phyloP scores from a whole-genome alignment of 2,797 vertebrate genomes.

The Nannoperca obscura region DNA sequence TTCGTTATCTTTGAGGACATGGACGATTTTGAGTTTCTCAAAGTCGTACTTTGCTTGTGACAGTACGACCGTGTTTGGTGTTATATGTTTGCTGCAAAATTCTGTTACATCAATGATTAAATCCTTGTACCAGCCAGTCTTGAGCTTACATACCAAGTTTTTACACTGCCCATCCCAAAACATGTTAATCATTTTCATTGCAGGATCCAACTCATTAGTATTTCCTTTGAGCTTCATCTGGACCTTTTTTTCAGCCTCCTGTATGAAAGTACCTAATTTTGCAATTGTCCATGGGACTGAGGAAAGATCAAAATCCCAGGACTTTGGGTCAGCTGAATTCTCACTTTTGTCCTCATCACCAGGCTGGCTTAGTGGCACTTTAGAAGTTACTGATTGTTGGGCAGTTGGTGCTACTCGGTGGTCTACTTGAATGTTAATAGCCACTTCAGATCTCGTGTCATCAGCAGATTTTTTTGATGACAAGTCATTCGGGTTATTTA shows the following conservation, averaged over 20 bases:
- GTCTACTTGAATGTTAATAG: neutral
- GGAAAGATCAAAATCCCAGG: constrained; percentile 9
- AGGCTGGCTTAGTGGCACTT: constrained; percentile 13
- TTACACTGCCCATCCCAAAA: constrained; percentile 49
- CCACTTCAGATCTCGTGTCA: neutral
- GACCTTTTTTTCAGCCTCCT: neutral
- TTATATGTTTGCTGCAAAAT: neutral
- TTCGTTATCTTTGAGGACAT: constrained; percentile 63
- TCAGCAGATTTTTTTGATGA: neutral
- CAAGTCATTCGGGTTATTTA: neutral
- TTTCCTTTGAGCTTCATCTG: neutral
- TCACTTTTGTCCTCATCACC: constrained; percentile 4
- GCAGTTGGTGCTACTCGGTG: neutral
- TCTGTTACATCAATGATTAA: neutral
- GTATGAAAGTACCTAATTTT: constrained; percentile 25
- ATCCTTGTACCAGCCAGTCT: neutral
- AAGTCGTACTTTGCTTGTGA: constrained; percentile 33
- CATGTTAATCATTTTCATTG: neutral
- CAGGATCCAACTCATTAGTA: fast-evolving
- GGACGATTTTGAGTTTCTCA: constrained; percentile 19
- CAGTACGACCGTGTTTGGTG: constrained; percentile 51
- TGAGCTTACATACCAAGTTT: neutral
- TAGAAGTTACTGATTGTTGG: neutral
- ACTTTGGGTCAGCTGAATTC: neutral
- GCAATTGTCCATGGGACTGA: constrained; percentile 62